Evolutionary conservation across 2,113 vertebrate species (phyloP), one percentile per base, ranked within the genome.

Genomic region (Pelusios castaneus): DNA sequence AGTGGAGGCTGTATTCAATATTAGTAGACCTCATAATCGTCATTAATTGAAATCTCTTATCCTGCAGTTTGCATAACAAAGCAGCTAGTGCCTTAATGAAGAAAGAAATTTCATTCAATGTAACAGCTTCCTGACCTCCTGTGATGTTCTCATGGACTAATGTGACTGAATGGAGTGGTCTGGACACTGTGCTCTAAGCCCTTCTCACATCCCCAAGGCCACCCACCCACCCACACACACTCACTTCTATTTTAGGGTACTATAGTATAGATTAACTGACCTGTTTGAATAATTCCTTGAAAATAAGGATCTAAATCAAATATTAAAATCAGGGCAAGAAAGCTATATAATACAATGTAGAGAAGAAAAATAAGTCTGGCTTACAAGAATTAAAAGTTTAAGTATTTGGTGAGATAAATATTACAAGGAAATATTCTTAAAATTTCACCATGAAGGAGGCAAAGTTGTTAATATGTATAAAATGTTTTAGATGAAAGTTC

Each of bases 41-140:
- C 88, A 96, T 96, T 93, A 95, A 97, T 93, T 93, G 96, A 97
- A 97, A 94, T 91, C 80, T 84, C 94, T 94, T 89, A 87, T 0
- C 89, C 97, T 90, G 85, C 70, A 83, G 91, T 95, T 96, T 98
- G 97, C 91, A 95, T 97, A 97, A 87, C 47, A 96, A 96, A 95
- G 60, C 47, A 90, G 85, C 45, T 84, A 82, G 27, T 67, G 49
- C 34, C 95, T 45, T 89, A 70, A 81, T 55, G 76, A 92, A 81
- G 91, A 92, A 94, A 93, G 82, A 25, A 63, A 41, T 89, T 90
- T 80, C 54, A 88, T 79, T 19, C 52, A 93, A 31, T 47, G 31
- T 84, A 86, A 19, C 77, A 89, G 52, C 27, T 87, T 92, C 80
- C 54, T 0, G 0, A 84, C 5, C 47, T 93, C 34, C 81, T 91